Evolutionary conservation across 2,888 invertebrate genomes (phyloP), one percentile per base, ranked within the genome.

Genomic region (Barypeithes pellucidus): DNA sequence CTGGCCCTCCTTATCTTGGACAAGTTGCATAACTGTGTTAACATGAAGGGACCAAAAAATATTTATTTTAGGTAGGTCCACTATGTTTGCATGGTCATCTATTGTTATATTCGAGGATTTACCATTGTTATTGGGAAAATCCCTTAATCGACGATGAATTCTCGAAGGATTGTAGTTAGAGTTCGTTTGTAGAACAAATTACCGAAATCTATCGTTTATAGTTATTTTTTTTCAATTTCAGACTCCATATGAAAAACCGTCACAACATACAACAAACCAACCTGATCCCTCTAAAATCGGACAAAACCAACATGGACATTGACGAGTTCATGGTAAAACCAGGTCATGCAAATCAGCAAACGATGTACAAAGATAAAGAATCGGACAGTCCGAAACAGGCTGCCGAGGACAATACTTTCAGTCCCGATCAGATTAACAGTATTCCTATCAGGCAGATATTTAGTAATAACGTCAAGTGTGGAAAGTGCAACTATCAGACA

Each of bases 381-480:
- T 54, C 54, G 5, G 68, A 39, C 9, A 45, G 12, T 36, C 33
- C 45, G 0, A 54, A 74, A n/a, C 3, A 36, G 16, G 2, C 67
- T 1, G 41, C 16, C 2, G 62, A 75, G 0, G 76, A 77, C 1
- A 52, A 67, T 12, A 71, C 75, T n/a, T 90, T 85, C 79, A 87
- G 88, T 0, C 91, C 93, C 0, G 87, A 88, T 7, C 93, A 95
- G 77, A 87, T 92, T 3, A 87, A 90, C 14, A 83, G 86, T 12
- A 81, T 95, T 52, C 94, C 94, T 0, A 87, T 90, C 12, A 89
- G 88, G 33, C 89, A 91, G 0, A 91, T 93, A 61, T 90, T 92
- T 67, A 88, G 88, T 36, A 88, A 89, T 7, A 87, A 87, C 39
- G 76, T 77, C 22, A 80, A 78, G 43, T 80, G 80, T 68, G 88